These are phyloP conservation scores for Oncorhynchus clarkii DNA, from an alignment of 2,113 vertebrate genomes.

Conservation along the genomic window DNA sequence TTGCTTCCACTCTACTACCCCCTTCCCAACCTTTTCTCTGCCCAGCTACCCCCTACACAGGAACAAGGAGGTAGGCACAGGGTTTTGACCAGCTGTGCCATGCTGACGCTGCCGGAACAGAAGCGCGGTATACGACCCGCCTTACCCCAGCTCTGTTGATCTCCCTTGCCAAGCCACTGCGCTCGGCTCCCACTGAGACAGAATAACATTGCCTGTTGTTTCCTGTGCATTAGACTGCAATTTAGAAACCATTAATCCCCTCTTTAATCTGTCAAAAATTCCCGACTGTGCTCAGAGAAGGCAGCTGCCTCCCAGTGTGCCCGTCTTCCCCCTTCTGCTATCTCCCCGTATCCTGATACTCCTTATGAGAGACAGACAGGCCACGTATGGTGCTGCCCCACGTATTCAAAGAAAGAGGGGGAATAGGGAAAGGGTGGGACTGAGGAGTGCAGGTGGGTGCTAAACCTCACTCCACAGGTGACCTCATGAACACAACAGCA, in stretches of 20 bases:
- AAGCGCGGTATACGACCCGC: slow-evolving; percentile 21
- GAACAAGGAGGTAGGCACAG: background rate
- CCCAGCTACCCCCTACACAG: background rate
- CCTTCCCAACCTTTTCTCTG: background rate
- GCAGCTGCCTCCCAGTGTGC: background rate
- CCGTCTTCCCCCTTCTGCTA: slow-evolving; percentile 3
- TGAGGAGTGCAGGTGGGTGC: slow-evolving; percentile 37
- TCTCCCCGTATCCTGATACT: background rate
- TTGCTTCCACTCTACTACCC: background rate
- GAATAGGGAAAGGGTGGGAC: background rate
- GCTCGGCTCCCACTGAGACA: slow-evolving; percentile 59
- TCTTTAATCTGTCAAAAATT: slow-evolving; percentile 62
- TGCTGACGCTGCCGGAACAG: slow-evolving; percentile 38
- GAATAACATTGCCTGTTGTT: slow-evolving; percentile 62
- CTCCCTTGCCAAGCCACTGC: slow-evolving; percentile 21
- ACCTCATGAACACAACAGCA: slow-evolving; percentile 70
- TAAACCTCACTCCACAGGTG: slow-evolving; percentile 62
- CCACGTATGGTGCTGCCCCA: background rate
- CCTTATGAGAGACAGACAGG: background rate
- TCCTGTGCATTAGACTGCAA: slow-evolving; percentile 68
- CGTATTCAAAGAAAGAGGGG: background rate
- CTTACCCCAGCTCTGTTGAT: slow-evolving; percentile 16
- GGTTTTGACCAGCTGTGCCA: slow-evolving; percentile 23
- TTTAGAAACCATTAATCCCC: slow-evolving; percentile 72
- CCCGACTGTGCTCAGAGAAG: slow-evolving; percentile 17